Percentiles rank a stretch among this genome's conserved stretches.
phyloP scores from a whole-genome alignment of 2,113 vertebrate genomes.

The Donacobius atricapilla region DNA sequence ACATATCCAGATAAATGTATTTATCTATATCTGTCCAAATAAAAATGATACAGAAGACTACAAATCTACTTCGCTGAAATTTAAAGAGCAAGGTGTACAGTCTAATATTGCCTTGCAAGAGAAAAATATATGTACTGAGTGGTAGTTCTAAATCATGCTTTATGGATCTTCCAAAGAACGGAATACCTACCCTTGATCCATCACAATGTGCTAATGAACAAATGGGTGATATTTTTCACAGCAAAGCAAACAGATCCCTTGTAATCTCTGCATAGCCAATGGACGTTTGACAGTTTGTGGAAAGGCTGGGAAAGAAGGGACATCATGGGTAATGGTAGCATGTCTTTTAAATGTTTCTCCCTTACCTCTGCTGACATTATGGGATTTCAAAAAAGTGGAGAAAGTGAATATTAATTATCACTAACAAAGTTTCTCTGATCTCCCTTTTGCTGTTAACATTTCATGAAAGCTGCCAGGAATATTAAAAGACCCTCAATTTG shows the following conservation, averaged over 20 bases:
- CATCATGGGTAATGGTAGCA: rapidly evolving
- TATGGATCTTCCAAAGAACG: background rate
- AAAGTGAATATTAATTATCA: background rate
- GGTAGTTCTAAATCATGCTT: background rate
- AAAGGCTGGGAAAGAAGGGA: background rate
- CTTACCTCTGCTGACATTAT: background rate
- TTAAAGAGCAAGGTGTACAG: background rate
- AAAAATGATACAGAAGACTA: background rate
- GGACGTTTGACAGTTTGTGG: background rate
- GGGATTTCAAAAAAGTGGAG: background rate
- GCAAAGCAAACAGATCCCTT: background rate
- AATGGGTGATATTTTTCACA: background rate
- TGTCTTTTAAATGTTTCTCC: background rate
- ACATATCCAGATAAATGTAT: background rate
- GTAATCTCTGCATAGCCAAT: background rate
- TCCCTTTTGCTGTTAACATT: background rate
- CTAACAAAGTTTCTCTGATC: background rate
- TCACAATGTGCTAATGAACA: background rate
- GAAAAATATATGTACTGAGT: background rate
- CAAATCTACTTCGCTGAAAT: background rate
- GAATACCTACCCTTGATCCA: background rate
- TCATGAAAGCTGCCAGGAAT: background rate
- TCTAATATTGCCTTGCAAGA: background rate
- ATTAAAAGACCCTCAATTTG: background rate
- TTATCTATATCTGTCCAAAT: background rate